Base-by-base conservation (phyloP, 2,888 invertebrate genomes). In the Scaptomyza polygonia region DNA sequence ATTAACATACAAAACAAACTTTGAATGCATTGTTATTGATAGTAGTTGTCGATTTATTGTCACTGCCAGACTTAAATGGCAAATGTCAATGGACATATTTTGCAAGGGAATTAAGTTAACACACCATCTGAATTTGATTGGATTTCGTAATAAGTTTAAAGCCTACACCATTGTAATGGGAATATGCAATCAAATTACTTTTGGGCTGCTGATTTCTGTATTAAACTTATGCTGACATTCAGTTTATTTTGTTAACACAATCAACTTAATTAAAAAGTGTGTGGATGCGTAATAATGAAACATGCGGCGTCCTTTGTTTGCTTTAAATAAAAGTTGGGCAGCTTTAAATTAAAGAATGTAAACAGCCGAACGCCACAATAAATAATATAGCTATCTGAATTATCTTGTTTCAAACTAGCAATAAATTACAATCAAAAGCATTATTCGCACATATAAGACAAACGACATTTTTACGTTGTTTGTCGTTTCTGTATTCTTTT, bases 391-490 rank as follows among this genome's bases (percentile, higher is more conserved):
- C n/a, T 18, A 40, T 21, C 51, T 12, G 12, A 18, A 52, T 52
- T 18, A 43, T 36, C 21, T 14, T 39, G 39, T 8, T 6, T 18
- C 3, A 25, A 25, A 25, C 25, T 25, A 25, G 25, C 25, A 27
- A 36, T 40, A 52, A 67, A 53, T 48, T 52, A 72, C 54, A 27
- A 29, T 21, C 8, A 36, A 34, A 16, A 61, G 47, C 18, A 52
- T 18, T 25, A 52, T 18, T 25, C 34, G 14, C 29, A 47, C 48
- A 69, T n/a, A 21, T 9, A 69, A 54, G 42, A 77, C 62, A 72
- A 77, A 73, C 67, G 54, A 72, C 27, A 42, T 72, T 73, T 71
- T 72, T 61, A 62, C 67, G 61, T 52, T 72, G 55, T 65, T 51
- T 51, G 25, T 54, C 12, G 45, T 34, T 36, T 42, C 44, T 49